Conservation (phyloP, 2,113 vertebrate genomes). For the Tylochromis polylepis region DNA sequence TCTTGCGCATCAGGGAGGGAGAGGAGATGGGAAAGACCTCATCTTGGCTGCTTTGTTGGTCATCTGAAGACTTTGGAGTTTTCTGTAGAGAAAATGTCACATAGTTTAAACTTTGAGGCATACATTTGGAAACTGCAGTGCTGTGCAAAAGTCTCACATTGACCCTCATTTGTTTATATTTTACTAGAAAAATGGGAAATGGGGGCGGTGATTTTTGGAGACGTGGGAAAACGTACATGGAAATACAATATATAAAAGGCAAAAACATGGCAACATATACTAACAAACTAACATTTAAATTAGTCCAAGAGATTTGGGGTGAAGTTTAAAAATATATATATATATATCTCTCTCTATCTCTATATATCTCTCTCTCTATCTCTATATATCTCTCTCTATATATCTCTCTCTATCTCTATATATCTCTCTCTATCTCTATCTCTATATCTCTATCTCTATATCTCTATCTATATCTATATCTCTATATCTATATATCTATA, state of each 20-base stretch:
- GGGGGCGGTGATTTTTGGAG: fast-evolving
- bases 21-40: conserved; percentile 80
- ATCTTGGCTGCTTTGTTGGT: conserved; percentile 46
- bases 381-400: too few species aligned
- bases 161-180: too few species aligned
- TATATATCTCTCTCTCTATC: too few species aligned
- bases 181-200: too few species aligned
- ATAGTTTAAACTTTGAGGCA: background rate
- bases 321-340: background rate
- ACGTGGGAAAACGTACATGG: background rate
- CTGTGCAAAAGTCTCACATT: background rate
- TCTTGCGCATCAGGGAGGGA: conserved; percentile 87
- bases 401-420: too few species aligned
- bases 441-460: too few species aligned
- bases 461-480: too few species aligned
- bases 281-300: background rate
- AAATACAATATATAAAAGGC: background rate
- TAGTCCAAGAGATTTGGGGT: background rate
- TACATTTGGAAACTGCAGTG: background rate
- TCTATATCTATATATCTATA: too few species aligned
- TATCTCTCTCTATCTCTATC: too few species aligned
- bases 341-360: too few species aligned
- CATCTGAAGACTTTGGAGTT: background rate
- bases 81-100: background rate
- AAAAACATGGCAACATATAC: background rate